These are phyloP conservation scores for Oceanodroma leucorhoa DNA, from an alignment of 2,797 vertebrate genomes.

Conservation along the genomic window DNA sequence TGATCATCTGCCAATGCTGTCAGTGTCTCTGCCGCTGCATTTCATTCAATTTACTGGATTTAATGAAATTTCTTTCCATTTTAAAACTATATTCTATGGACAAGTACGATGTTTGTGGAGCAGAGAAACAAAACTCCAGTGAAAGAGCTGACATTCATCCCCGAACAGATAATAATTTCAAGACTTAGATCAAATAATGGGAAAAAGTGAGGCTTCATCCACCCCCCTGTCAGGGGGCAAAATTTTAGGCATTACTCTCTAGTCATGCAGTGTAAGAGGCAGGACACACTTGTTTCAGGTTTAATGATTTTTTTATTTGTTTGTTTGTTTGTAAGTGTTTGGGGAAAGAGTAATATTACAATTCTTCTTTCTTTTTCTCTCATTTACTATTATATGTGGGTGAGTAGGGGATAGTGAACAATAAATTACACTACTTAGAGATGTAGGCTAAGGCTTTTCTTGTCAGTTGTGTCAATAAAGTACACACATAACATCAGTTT, in stretches of 20 bases:
- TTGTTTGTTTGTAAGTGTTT: conserved; percentile 29
- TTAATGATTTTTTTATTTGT: neutral
- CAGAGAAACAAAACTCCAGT: neutral
- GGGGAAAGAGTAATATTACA: conserved; percentile 48
- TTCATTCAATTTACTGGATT: neutral
- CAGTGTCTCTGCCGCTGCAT: neutral
- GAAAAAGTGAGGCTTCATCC: neutral
- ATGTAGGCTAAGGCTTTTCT: conserved; percentile 44
- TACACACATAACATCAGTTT: conserved; percentile 71
- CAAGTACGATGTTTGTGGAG: accelerated
- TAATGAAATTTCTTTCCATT: neutral
- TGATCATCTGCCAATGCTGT: neutral
- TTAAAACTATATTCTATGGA: neutral
- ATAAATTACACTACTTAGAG: conserved; percentile 73
- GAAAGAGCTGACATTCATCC: neutral
- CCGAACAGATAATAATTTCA: neutral
- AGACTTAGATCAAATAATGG: neutral
- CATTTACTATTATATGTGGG: conserved; percentile 60
- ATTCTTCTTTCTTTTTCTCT: conserved; percentile 49
- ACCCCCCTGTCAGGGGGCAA: neutral
- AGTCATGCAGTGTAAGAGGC: neutral
- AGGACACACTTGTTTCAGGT: conserved; percentile 2
- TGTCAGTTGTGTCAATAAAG: conserved; percentile 72
- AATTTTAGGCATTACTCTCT: neutral
- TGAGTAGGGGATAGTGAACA: conserved; percentile 56